phyloP scores from a whole-genome alignment of 2,797 vertebrate genomes.

The Threskiornis aethiopicus region DNA sequence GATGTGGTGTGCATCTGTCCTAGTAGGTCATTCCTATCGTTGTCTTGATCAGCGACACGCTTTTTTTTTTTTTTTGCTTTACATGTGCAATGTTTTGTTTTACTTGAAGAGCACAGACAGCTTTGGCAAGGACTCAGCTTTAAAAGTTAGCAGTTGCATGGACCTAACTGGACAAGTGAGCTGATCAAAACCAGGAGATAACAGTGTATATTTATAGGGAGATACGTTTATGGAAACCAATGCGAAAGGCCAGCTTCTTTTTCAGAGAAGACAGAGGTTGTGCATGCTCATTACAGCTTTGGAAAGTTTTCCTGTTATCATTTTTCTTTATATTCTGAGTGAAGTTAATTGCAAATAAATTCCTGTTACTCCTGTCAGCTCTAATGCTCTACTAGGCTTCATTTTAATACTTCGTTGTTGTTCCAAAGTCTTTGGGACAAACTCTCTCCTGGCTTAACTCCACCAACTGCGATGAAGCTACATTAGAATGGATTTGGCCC shows the following conservation, averaged over 20 bases:
- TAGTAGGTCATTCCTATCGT: background rate
- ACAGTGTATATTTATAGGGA: background rate
- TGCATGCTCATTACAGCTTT: background rate
- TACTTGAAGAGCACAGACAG: background rate
- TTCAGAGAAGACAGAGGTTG: background rate
- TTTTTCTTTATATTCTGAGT: background rate
- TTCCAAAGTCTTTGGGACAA: background rate
- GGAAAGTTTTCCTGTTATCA: background rate
- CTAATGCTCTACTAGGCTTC: background rate
- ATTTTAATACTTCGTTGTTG: background rate
- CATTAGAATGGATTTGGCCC: background rate
- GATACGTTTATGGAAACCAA: background rate
- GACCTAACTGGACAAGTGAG: background rate
- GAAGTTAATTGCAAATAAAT: background rate
- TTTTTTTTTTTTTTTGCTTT: background rate
- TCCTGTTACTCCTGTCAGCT: background rate
- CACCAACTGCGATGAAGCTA: background rate
- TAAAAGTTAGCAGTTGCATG: background rate
- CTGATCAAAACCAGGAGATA: conserved; percentile 24
- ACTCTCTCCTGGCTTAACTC: background rate
- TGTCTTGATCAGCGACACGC: background rate
- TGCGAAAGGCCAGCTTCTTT: background rate
- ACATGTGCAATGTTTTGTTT: background rate
- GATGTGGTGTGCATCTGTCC: conserved; percentile 19
- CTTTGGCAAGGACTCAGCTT: background rate